Percentiles rank a stretch among this genome's conserved stretches.
These are phyloP conservation scores for Malurus cyaneus DNA, from an alignment of 2,113 vertebrate genomes.

Conservation along the genomic window DNA sequence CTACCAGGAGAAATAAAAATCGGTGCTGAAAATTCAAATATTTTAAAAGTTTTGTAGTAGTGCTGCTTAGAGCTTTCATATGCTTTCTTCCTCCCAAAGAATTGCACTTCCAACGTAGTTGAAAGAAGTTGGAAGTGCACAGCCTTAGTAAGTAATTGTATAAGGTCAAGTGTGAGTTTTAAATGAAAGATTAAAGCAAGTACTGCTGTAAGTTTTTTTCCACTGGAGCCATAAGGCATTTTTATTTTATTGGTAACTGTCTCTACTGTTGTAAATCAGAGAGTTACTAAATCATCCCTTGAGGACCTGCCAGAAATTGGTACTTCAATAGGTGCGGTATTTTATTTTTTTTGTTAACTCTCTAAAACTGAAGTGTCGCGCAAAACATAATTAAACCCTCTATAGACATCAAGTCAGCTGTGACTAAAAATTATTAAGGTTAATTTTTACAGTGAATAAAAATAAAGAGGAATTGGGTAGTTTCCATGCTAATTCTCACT, in stretches of 20 bases:
- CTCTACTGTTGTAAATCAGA: constrained; percentile 19
- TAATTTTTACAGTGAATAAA: neutral
- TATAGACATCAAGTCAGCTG: neutral
- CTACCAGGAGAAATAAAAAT: neutral
- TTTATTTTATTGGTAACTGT: constrained; percentile 17
- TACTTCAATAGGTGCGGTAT: neutral
- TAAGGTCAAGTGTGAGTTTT: neutral
- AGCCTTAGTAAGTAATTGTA: neutral
- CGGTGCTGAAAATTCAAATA: neutral
- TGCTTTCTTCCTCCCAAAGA: neutral
- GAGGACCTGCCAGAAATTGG: neutral
- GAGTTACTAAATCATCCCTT: neutral
- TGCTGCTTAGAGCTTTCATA: neutral
- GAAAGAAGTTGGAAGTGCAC: neutral
- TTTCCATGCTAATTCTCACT: neutral
- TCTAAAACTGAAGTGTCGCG: neutral
- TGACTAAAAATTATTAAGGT: constrained; percentile 3
- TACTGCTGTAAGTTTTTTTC: neutral
- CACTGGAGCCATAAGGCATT: neutral
- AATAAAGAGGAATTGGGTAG: neutral
- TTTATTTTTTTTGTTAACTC: neutral
- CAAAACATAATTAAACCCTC: neutral
- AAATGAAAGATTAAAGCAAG: neutral
- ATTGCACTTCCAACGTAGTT: neutral
- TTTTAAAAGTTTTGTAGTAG: neutral